These are phyloP conservation scores for Oscheius sp. DNA, from an alignment of 2,888 invertebrate species.

Conservation along the genomic window DNA sequence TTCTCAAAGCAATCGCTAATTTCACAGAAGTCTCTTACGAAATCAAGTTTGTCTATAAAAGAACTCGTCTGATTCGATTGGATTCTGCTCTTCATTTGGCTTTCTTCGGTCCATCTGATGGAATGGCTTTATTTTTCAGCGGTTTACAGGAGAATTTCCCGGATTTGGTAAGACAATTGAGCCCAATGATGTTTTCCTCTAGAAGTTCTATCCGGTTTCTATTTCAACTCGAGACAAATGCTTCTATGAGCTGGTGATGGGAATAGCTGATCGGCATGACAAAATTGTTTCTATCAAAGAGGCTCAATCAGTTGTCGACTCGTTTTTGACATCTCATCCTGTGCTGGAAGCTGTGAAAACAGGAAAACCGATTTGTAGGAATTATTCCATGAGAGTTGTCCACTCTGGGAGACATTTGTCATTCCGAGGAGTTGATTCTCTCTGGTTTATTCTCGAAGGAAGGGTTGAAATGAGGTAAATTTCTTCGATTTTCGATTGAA, in stretches of 20 bases:
- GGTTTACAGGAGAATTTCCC: neutral
- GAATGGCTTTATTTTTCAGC: constrained; percentile 5
- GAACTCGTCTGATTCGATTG: neutral
- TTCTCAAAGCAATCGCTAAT: neutral
- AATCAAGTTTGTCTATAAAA: neutral
- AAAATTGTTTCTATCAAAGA: constrained; percentile 4
- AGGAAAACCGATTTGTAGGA: neutral
- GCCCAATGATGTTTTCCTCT: neutral
- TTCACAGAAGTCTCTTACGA: neutral
- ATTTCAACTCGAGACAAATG: neutral
- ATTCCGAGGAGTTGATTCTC: neutral
- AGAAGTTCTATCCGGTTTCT: constrained; percentile 3
- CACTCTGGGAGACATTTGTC: constrained; percentile 1
- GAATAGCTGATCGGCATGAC: constrained; percentile 3
- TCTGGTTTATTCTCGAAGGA: constrained; percentile 12
- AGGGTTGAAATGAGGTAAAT: neutral
- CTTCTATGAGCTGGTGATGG: neutral
- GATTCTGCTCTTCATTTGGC: neutral
- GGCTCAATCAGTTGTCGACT: neutral
- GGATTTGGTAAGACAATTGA: constrained; percentile 4
- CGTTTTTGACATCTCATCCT: neutral
- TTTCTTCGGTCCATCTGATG: constrained; percentile 17
- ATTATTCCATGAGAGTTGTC: neutral
- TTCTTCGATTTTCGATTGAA: neutral
- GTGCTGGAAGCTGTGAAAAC: neutral